Conservation (phyloP, 2,113 vertebrate genomes). For the Aptenodytes forsteri region DNA sequence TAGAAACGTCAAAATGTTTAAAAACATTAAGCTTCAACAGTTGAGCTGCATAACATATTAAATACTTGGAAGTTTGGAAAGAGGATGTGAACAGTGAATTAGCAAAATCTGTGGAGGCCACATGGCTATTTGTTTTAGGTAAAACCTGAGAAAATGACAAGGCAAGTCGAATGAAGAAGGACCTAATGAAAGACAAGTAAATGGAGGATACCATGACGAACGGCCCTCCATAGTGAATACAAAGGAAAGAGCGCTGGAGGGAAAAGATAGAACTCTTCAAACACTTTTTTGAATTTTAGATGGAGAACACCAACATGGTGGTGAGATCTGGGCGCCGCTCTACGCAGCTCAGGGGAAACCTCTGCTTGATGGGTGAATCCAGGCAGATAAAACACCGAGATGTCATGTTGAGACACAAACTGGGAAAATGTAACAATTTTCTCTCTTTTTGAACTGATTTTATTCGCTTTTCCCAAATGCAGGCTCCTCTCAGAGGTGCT, state of each 20-base stretch:
- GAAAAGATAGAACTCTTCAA: not conserved
- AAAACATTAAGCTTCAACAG: not conserved
- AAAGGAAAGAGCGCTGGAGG: not conserved
- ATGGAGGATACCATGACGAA: rapidly evolving
- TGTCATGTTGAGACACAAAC: not conserved
- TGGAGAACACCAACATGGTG: not conserved
- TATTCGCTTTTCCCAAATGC: not conserved
- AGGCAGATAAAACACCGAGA: not conserved
- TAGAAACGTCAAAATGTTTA: not conserved
- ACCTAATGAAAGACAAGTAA: not conserved
- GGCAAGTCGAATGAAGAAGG: not conserved
- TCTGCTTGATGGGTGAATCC: not conserved
- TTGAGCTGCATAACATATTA: not conserved
- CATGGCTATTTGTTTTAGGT: not conserved
- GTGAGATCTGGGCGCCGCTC: not conserved
- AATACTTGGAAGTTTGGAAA: not conserved
- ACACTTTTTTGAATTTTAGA: not conserved
- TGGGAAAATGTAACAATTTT: not conserved
- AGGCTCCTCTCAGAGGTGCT: not conserved
- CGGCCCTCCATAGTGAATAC: not conserved
- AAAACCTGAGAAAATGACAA: not conserved
- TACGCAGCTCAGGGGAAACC: not conserved
- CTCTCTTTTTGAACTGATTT: not conserved
- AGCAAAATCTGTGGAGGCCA: not conserved
- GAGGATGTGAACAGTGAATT: not conserved